Evolutionary conservation across 2,113 vertebrate genomes (phyloP).

Genomic region (Noturus placidus): DNA sequence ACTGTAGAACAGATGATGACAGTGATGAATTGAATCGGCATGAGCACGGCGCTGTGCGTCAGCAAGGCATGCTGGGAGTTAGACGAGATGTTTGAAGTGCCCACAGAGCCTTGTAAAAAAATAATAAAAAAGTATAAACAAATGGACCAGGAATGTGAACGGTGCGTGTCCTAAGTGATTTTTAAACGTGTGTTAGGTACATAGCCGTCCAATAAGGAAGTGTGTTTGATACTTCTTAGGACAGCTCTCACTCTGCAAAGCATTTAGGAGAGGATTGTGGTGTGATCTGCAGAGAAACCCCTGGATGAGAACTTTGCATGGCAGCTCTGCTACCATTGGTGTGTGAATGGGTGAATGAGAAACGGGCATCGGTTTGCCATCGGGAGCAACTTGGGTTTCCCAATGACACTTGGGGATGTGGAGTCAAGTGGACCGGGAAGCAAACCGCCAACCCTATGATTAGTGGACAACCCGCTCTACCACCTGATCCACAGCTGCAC

Average conservation of each 20-base stretch:
- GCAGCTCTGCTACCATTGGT: no score
- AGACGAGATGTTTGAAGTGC: constrained; percentile 39
- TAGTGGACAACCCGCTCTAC: no score
- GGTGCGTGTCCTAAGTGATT: background rate
- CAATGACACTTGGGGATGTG: no score
- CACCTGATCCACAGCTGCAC: no score
- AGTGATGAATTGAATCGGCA: constrained; percentile 56
- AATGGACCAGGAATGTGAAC: background rate
- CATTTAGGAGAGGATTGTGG: background rate
- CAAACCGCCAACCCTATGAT: no score
- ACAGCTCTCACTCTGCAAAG: background rate
- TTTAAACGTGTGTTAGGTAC: background rate
- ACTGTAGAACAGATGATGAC: constrained; percentile 58
- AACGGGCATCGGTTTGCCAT: no score
- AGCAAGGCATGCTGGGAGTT: constrained; percentile 51
- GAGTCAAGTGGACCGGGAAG: no score
- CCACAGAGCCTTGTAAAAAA: background rate
- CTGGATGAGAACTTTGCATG: background rate
- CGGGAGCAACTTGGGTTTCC: no score
- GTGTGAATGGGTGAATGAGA: no score
- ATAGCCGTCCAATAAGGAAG: background rate
- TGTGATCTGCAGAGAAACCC: background rate
- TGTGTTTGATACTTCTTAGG: background rate
- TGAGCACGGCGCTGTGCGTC: constrained; percentile 48
- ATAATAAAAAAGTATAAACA: background rate